A percentile compares a stretch with the other conserved stretches of the same genome.
These are phyloP conservation scores for Nipponia nippon DNA, from an alignment of 2,113 vertebrate species.

Conservation along the genomic window DNA sequence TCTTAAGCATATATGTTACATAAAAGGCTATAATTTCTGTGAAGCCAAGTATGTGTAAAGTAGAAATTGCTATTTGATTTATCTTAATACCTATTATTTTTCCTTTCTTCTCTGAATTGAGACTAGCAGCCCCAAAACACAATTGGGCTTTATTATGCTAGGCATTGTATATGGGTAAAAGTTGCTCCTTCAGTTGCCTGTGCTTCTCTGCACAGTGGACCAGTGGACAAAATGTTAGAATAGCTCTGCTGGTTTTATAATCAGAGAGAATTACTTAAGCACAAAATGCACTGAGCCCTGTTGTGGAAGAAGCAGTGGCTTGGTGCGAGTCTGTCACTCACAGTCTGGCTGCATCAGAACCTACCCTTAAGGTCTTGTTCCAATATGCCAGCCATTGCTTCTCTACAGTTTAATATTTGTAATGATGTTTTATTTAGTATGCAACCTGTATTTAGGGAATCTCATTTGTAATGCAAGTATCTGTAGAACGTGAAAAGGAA, in stretches of 20 bases:
- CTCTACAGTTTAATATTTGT: slow-evolving; percentile 27
- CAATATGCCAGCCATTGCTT: neutral
- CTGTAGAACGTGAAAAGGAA: neutral
- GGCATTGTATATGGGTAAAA: neutral
- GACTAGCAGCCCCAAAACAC: neutral
- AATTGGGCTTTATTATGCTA: neutral
- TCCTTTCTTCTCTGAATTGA: neutral
- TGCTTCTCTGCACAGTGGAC: neutral
- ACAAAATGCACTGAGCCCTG: neutral
- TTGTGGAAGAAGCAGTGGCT: neutral
- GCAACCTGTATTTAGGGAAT: slow-evolving; percentile 29
- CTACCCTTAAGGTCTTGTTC: neutral
- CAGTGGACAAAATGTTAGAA: neutral
- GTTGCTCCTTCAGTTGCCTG: neutral
- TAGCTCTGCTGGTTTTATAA: neutral
- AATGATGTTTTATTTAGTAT: slow-evolving; percentile 42
- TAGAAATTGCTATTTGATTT: neutral
- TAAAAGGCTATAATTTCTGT: neutral
- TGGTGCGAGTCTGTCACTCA: neutral
- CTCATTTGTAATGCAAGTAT: slow-evolving; percentile 33
- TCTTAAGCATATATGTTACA: neutral
- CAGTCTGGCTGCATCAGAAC: neutral
- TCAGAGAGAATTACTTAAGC: neutral
- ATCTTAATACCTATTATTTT: neutral
- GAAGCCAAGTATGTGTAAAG: neutral